Conservation (phyloP, 1,140 invertebrate species). For the Teleogryllus occipitalis region DNA sequence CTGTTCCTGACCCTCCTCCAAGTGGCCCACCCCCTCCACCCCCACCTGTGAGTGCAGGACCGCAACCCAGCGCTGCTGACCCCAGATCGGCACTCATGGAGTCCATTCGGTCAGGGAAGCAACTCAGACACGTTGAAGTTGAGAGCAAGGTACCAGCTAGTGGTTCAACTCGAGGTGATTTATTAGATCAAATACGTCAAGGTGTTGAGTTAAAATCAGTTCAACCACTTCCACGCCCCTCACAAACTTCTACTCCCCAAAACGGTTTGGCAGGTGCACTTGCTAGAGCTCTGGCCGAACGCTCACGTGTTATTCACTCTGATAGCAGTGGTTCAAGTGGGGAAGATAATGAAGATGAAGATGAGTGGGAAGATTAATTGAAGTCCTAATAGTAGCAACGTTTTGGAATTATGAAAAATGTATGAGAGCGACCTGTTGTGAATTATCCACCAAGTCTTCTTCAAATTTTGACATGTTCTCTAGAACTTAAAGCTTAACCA, state of each 20-base stretch:
- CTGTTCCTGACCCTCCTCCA: conserved; percentile 29
- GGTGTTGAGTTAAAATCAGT: conserved; percentile 67
- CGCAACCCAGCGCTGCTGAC: conserved; percentile 34
- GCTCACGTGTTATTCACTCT: conserved; percentile 56
- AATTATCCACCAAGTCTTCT: too few relatives aligned
- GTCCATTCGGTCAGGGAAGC: conserved; percentile 60
- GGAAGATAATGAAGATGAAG: conserved; percentile 45
- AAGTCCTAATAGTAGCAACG: conserved; percentile 25
- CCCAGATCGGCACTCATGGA: conserved; percentile 62
- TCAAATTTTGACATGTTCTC: too few relatives aligned
- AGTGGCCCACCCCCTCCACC: conserved; percentile 20
- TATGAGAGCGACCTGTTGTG: too few relatives aligned
- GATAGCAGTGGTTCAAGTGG: conserved; percentile 42
- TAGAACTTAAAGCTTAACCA: too few relatives aligned
- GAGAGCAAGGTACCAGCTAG: conserved; percentile 18
- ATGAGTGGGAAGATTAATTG: conserved; percentile 33
- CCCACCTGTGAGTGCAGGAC: not conserved
- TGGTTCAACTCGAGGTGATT: conserved; percentile 52
- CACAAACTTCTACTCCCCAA: conserved; percentile 20
- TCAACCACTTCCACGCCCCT: conserved; percentile 11
- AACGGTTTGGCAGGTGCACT: conserved; percentile 69
- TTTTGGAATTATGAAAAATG: too few relatives aligned
- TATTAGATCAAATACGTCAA: conserved; percentile 70
- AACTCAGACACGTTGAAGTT: conserved; percentile 41
- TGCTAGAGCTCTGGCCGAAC: conserved; percentile 63